These are phyloP conservation scores for Platichthys stellatus DNA, from an alignment of 2,113 vertebrate species.

Conservation along the genomic window DNA sequence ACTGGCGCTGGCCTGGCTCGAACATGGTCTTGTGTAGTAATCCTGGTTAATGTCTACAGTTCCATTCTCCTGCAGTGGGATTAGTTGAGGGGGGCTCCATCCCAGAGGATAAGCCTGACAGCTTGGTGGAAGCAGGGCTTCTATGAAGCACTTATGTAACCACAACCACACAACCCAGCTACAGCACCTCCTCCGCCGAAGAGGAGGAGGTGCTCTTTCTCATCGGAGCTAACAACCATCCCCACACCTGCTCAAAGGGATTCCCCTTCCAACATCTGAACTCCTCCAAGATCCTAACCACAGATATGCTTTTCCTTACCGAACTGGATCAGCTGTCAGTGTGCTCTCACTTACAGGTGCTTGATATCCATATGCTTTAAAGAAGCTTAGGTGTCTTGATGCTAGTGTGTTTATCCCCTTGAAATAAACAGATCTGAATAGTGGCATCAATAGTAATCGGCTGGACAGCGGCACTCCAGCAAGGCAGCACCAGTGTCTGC, in stretches of 20 bases:
- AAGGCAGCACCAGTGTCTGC: conserved; percentile 30
- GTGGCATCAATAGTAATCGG: conserved; percentile 59
- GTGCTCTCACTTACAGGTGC: conserved; percentile 38
- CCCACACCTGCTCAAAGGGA: conserved; percentile 61
- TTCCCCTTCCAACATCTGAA: conserved; percentile 40
- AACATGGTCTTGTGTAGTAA: conserved; percentile 73
- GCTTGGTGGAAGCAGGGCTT: conserved; percentile 67
- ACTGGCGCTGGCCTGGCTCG: conserved; percentile 55
- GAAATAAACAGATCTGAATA: conserved; percentile 66
- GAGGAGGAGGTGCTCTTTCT: conserved; percentile 52
- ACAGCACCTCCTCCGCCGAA: conserved; percentile 32
- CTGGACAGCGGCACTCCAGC: conserved; percentile 46
- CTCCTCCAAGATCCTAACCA: conserved; percentile 14
- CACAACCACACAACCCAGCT: conserved; percentile 63
- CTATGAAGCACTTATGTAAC: conserved; percentile 77
- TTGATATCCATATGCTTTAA: conserved; percentile 59
- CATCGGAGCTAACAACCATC: conserved; percentile 47
- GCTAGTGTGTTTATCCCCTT: conserved; percentile 66
- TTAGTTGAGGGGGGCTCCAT: conserved; percentile 76
- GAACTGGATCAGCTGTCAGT: conserved; percentile 26
- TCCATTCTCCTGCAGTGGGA: conserved; percentile 77
- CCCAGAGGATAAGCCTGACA: conserved; percentile 76
- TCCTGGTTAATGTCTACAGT: conserved; percentile 81
- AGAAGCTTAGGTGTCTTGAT: conserved; percentile 60
- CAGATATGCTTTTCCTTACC: background rate